Evolutionary conservation across 1,140 invertebrate species (phyloP).

Genomic region (Lordiphosa collinella): DNA sequence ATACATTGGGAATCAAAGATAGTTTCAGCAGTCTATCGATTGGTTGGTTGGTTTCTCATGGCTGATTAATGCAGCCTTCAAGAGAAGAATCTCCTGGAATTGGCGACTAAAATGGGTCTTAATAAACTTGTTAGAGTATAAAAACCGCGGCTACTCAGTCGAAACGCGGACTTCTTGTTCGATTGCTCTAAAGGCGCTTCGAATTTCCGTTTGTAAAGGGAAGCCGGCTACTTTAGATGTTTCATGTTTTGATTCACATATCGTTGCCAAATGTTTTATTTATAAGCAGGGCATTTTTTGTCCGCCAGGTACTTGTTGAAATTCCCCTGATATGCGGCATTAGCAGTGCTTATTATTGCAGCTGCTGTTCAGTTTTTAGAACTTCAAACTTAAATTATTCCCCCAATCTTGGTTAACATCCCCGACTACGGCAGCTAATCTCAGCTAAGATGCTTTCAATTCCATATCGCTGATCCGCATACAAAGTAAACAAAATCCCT

Average conservation of each 20-base stretch:
- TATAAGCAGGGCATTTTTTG: constrained; percentile 35
- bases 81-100: no score
- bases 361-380: constrained; percentile 5
- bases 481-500: constrained; percentile 48
- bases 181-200: not conserved
- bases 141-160: no score
- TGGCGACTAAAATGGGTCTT: no score
- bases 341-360: constrained; percentile 6
- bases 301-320: constrained; percentile 11
- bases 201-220: not conserved
- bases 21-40: no score
- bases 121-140: no score
- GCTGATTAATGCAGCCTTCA: no score
- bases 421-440: constrained; percentile 16
- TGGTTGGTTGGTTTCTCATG: no score
- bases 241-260: constrained; percentile 43
- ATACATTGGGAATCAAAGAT: no score
- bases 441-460: constrained; percentile 44
- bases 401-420: not conserved
- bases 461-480: constrained; percentile 44
- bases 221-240: not conserved
- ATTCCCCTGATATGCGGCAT: not conserved
- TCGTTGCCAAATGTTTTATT: constrained; percentile 63
- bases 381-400: no score
- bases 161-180: not conserved